Evolutionary conservation across 2,888 invertebrate genomes (phyloP).

Genomic region (Suillia variegata): DNA sequence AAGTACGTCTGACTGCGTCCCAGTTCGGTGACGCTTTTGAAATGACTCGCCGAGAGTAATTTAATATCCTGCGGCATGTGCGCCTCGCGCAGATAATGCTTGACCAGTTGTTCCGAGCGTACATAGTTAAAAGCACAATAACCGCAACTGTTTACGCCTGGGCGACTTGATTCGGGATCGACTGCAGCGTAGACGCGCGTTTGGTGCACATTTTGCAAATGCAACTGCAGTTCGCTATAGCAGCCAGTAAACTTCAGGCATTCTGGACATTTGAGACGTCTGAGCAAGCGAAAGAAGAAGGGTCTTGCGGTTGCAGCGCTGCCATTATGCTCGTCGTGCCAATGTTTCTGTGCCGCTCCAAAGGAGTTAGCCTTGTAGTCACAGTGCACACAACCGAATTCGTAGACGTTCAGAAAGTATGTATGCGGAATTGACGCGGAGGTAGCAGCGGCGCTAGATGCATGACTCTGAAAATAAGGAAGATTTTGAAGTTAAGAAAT

Average conservation of each 20-base stretch:
- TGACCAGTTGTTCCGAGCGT: slow-evolving; percentile 23
- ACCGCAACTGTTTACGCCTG: slow-evolving; percentile 36
- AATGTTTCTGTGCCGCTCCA: slow-evolving; percentile 39
- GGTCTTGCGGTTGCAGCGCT: slow-evolving; percentile 35
- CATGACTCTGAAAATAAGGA: neutral
- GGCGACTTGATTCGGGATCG: slow-evolving; percentile 32
- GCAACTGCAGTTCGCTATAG: slow-evolving; percentile 36
- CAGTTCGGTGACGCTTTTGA: slow-evolving; percentile 33
- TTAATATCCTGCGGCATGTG: slow-evolving; percentile 49
- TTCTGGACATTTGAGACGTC: slow-evolving; percentile 41
- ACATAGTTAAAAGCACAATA: slow-evolving; percentile 40
- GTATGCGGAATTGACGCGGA: neutral
- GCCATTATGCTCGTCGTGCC: slow-evolving; percentile 29
- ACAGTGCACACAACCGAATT: slow-evolving; percentile 47
- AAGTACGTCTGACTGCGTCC: slow-evolving; percentile 38
- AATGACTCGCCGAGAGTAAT: slow-evolving; percentile 28
- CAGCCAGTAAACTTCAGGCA: slow-evolving; percentile 40
- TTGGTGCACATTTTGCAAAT: slow-evolving; percentile 36
- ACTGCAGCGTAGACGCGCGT: slow-evolving; percentile 55
- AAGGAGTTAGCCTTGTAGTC: slow-evolving; percentile 32
- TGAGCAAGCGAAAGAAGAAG: slow-evolving; percentile 46
- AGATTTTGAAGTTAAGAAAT: too few species aligned
- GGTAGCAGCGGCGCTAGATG: neutral
- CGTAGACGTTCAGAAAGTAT: slow-evolving; percentile 21
- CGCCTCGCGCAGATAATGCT: slow-evolving; percentile 32